Percentiles rank a stretch among this genome's conserved stretches.
Conservation (phyloP, 2,113 vertebrate species). For the Aptenodytes forsteri region DNA sequence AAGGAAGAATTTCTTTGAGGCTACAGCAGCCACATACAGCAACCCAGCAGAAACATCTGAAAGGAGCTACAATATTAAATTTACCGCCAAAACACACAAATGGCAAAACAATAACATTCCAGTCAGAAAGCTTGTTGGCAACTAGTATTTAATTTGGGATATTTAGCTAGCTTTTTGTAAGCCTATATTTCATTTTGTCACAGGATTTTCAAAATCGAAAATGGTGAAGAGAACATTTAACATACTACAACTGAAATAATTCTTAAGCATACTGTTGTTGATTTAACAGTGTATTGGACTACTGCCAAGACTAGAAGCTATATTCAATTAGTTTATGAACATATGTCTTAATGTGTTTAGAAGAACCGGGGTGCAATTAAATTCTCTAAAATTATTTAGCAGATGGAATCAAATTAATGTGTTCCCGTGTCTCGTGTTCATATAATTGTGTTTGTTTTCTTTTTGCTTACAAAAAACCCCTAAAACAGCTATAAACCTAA, state of each 20-base stretch:
- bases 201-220: not conserved
- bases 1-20: not conserved
- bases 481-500: not conserved
- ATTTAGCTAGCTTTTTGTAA: not conserved
- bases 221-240: not conserved
- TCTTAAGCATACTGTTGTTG: not conserved
- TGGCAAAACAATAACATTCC: not conserved
- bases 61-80: not conserved
- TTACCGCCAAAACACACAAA: not conserved
- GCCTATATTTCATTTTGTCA: not conserved
- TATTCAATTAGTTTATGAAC: constrained; percentile 27
- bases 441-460: not conserved
- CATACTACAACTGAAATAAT: not conserved
- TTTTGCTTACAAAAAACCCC: not conserved
- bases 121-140: not conserved
- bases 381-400: constrained; percentile 7
- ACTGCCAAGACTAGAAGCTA: not conserved
- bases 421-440: not conserved
- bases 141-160: not conserved
- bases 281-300: not conserved
- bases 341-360: not conserved
- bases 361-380: not conserved
- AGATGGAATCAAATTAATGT: not conserved
- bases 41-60: not conserved
- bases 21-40: not conserved